phyloP scores from a whole-genome alignment of 2,113 vertebrate genomes.

The Capreolus pygargus region DNA sequence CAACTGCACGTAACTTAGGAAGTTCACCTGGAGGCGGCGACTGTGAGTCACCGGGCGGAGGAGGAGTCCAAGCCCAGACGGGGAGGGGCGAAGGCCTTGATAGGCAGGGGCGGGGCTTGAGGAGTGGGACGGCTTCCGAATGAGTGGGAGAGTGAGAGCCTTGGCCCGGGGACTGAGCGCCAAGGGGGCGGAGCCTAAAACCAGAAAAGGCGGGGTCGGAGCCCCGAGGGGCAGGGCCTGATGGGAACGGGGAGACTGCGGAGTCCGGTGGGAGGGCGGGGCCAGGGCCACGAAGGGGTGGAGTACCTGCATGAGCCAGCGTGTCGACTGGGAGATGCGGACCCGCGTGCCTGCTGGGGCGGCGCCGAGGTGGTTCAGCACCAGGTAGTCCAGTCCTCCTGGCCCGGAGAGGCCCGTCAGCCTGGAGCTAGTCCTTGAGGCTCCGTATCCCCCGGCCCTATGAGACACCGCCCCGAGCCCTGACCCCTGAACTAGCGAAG shows the following conservation, averaged over 20 bases:
- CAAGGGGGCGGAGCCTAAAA: background rate
- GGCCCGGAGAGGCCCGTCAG: background rate
- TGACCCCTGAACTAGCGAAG: background rate
- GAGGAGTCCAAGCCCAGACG: background rate
- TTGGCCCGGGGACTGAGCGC: background rate
- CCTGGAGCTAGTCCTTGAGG: background rate
- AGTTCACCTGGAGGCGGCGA: conserved; percentile 86
- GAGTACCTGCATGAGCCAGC: conserved; percentile 88
- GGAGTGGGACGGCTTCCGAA: no score
- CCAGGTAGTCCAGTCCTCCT: conserved; percentile 89
- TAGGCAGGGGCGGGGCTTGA: background rate
- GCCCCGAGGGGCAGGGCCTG: no score
- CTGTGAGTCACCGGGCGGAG: background rate
- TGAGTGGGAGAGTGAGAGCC: no score
- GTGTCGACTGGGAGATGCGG: conserved; percentile 81
- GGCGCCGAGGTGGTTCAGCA: conserved; percentile 88
- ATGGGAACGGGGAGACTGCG: background rate
- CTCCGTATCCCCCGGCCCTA: background rate
- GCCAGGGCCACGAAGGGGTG: background rate
- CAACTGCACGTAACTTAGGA: conserved; percentile 89
- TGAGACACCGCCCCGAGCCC: background rate
- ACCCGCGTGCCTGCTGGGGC: conserved; percentile 83
- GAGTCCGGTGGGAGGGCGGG: background rate
- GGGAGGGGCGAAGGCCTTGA: background rate
- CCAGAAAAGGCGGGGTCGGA: background rate